Evolutionary conservation across 2,797 vertebrate species (phyloP).

Genomic region (Cichlasoma orientale): DNA sequence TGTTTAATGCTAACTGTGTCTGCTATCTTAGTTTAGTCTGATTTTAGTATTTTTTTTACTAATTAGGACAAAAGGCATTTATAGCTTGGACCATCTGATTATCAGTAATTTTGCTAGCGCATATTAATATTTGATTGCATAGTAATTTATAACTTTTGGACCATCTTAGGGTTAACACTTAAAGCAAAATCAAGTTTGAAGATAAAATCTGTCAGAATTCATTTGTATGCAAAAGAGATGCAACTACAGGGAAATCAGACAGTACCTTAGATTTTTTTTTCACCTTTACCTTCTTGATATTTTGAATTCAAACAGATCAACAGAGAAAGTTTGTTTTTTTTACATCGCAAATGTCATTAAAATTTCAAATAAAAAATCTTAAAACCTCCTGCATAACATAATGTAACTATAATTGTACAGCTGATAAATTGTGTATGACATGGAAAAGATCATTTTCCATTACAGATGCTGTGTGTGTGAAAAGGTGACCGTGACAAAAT

Average conservation of each 20-base stretch:
- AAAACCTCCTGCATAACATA: not conserved
- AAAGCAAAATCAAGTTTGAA: not conserved
- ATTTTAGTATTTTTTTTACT: too few relatives aligned
- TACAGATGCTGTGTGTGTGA: constrained; percentile 35
- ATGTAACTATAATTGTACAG: not conserved
- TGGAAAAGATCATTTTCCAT: constrained; percentile 48
- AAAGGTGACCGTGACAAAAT: constrained; percentile 60
- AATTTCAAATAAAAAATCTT: not conserved
- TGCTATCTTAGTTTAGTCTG: too few relatives aligned
- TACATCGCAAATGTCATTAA: not conserved
- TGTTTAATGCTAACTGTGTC: too few relatives aligned
- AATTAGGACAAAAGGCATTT: not conserved
- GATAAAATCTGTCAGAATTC: not conserved
- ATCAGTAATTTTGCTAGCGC: not conserved
- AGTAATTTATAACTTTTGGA: not conserved
- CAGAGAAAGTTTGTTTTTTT: not conserved
- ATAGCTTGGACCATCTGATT: accelerated
- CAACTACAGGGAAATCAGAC: not conserved
- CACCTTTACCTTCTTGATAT: not conserved
- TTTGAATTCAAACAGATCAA: not conserved
- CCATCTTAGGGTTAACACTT: too few relatives aligned
- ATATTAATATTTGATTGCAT: not conserved
- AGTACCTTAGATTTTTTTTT: not conserved
- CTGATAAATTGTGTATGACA: constrained; percentile 35
- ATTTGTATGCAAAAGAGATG: not conserved